Conservation (phyloP, 2,113 vertebrate species). For the Mixornis gularis region DNA sequence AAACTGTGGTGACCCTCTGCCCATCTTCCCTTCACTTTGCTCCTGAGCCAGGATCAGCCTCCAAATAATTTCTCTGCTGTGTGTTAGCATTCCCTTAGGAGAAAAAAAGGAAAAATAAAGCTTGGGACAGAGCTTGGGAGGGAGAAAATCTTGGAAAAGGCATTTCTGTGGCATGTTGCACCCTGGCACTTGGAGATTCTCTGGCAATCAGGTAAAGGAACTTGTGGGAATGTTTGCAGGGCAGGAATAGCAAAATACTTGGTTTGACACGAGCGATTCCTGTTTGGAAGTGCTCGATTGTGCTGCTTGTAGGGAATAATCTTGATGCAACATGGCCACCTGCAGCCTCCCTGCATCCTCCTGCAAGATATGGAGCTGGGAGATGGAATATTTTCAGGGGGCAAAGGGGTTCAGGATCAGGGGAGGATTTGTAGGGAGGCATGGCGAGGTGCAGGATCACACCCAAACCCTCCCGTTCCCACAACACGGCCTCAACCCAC, state of each 20-base stretch:
- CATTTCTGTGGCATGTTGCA: fast-evolving
- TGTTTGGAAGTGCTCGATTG: fast-evolving
- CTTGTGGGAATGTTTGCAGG: neutral
- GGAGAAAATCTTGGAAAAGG: neutral
- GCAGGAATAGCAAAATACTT: neutral
- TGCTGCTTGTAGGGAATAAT: neutral
- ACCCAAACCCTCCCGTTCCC: neutral
- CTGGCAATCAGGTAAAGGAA: neutral
- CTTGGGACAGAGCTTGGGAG: neutral
- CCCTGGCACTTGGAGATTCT: fast-evolving
- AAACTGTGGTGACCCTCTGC: neutral
- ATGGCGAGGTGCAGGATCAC: neutral
- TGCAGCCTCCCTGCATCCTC: neutral
- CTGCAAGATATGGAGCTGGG: neutral
- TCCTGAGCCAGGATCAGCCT: neutral
- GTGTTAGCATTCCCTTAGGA: neutral
- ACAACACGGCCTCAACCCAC: neutral
- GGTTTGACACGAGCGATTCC: neutral
- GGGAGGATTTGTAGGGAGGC: neutral
- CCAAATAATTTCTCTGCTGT: neutral
- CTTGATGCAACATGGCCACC: neutral
- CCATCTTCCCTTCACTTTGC: neutral
- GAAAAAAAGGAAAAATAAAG: neutral
- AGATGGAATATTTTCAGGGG: neutral
- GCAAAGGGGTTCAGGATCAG: neutral